phyloP scores from a whole-genome alignment of 2,888 invertebrate species.

The Mechanitis messenoides region DNA sequence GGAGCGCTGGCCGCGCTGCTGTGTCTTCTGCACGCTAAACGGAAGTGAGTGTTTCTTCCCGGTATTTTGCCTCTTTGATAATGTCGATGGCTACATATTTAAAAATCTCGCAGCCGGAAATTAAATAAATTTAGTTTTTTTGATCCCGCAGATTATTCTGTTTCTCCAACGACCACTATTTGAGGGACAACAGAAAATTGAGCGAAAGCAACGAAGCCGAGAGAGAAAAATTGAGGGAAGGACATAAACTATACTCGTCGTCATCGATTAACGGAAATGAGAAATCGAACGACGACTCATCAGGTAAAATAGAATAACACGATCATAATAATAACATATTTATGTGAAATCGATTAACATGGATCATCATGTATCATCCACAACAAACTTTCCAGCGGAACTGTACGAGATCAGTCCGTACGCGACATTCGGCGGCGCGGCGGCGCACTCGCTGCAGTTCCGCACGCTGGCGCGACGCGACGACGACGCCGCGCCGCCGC shows the following conservation, averaged over 20 bases:
- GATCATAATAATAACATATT: not conserved
- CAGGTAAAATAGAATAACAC: conserved; percentile 45
- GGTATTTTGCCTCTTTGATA: no score
- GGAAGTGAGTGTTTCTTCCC: conserved; percentile 44
- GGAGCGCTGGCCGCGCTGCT: conserved; percentile 59
- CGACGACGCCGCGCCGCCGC: conserved; percentile 67
- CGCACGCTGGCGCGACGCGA: conserved; percentile 85
- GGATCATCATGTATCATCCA: no score
- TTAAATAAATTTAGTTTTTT: not conserved
- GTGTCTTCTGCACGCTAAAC: conserved; percentile 62
- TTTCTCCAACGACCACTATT: conserved; percentile 63
- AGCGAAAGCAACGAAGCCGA: conserved; percentile 73
- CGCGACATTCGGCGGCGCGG: conserved; percentile 81
- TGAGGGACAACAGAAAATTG: conserved; percentile 67
- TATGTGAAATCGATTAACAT: not conserved
- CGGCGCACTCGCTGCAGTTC: conserved; percentile 85
- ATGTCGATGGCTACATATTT: not conserved
- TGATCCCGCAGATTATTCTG: conserved; percentile 58
- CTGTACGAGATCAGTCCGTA: conserved; percentile 89
- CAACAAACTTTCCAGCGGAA: conserved; percentile 61
- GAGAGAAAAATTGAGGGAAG: conserved; percentile 68
- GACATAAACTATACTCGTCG: conserved; percentile 71
- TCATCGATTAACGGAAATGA: conserved; percentile 74
- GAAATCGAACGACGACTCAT: conserved; percentile 72
- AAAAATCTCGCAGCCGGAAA: not conserved